Conservation (phyloP, 1,140 invertebrate species). For the Kradibia gibbosae region DNA sequence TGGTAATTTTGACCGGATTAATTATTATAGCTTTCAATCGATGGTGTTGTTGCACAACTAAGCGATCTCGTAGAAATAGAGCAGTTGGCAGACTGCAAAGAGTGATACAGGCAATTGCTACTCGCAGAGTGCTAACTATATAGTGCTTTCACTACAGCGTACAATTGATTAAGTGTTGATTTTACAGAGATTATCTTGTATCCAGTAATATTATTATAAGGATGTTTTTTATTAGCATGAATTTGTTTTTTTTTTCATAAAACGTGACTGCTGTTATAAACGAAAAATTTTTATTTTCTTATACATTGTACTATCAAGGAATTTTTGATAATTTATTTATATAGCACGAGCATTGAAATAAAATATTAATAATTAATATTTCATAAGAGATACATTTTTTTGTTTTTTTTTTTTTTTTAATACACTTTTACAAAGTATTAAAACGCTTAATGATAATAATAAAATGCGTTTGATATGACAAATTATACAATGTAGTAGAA, state of each 20-base stretch:
- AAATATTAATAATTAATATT: conserved; percentile 8
- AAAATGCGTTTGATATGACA: neutral
- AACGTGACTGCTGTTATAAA: conserved; percentile 9
- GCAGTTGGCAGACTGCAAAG: conserved; percentile 64
- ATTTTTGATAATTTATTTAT: conserved; percentile 16
- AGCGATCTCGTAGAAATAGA: conserved; percentile 66
- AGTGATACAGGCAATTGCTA: conserved; percentile 67
- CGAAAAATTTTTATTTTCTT: conserved; percentile 8
- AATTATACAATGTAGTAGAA: neutral
- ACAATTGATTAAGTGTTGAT: conserved; percentile 39
- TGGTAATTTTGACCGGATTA: conserved; percentile 56
- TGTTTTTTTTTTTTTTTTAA: too few relatives aligned
- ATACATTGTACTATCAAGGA: neutral
- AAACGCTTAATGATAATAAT: neutral
- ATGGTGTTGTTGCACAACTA: conserved; percentile 61
- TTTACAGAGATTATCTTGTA: conserved; percentile 44
- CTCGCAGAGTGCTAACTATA: conserved; percentile 67
- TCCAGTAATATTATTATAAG: conserved; percentile 25
- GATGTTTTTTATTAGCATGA: conserved; percentile 13
- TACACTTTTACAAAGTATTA: neutral
- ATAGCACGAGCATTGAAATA: neutral
- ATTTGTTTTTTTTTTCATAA: conserved; percentile 13
- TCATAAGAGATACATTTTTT: conserved; percentile 6
- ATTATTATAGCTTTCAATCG: conserved; percentile 61
- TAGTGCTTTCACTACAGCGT: conserved; percentile 50